Base-by-base conservation (phyloP, 2,888 invertebrate genomes). In the Perizoma affinitatum region DNA sequence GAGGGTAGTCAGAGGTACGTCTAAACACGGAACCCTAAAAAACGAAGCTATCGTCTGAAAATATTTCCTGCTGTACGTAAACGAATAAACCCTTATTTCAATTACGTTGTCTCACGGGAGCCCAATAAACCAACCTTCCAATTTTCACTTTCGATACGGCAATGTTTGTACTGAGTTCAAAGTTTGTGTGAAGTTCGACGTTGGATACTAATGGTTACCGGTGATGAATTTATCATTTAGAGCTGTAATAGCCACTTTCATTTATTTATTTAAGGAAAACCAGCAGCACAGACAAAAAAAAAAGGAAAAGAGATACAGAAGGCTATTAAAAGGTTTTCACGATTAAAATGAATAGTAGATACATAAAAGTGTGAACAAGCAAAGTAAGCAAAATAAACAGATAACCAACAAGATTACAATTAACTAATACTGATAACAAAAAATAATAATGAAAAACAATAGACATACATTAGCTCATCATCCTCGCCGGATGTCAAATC, bases 11-110 rank as follows among this genome's bases (percentile, higher is more conserved):
- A 22, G 22, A 22, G 1, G 3, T 22, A 22, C 22, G 1, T 22
- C 41, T n/a, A 10, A 48, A 7, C 22, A 22, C 22, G 22, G 22
- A 22, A 22, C 1, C 22, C 22, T 6, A 38, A 36, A 36, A 10
- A 47, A 42, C 38, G 10, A 49, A 56, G 44, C 38, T 56, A 43
- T 6, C 55, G 43, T 49, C 55, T 49, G 6, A 11, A 48, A 38
- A 49, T 56, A 56, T 43, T 43, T 11, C 35, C 49, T 22, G 48
- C 48, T 36, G 49, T 42, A 36, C 82, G 80, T 83, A 81, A 84
- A 83, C 81, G 78, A 82, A 88, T 90, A 87, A 88, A 89, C 88
- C 86, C 86, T 84, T 83, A 81, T 84, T 90, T 88, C 87, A 90
- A 88, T 90, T 88, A 88, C 87, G 82, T 78, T 82, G 83, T 86